phyloP scores from a whole-genome alignment of 2,113 vertebrate genomes.

The Aptenodytes patagonicus region DNA sequence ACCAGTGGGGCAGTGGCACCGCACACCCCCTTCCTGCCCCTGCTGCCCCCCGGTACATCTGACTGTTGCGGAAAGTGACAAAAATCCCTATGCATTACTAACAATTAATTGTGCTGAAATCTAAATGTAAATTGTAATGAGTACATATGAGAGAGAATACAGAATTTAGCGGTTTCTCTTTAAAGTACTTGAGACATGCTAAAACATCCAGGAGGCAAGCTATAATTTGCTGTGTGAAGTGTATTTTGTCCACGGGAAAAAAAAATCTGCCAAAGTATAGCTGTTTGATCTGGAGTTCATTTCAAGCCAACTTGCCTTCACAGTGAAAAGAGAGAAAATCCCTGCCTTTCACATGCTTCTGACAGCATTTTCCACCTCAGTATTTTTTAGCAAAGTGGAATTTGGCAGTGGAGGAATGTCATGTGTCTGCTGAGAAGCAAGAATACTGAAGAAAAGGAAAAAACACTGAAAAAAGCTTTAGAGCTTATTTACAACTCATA shows the following conservation, averaged over 20 bases:
- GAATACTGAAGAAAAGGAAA: background rate
- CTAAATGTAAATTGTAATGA: background rate
- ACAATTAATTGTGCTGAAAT: background rate
- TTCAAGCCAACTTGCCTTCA: background rate
- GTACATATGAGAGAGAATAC: background rate
- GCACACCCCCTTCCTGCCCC: too few relatives aligned
- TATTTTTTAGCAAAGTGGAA: background rate
- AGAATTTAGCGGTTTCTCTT: background rate
- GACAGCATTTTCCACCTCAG: background rate
- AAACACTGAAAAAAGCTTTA: background rate
- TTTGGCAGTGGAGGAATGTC: background rate
- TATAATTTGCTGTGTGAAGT: background rate
- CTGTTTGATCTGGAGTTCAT: background rate
- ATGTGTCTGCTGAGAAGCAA: background rate
- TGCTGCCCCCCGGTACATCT: fast-evolving
- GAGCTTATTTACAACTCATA: background rate
- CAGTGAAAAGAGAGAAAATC: background rate
- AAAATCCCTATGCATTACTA: fast-evolving
- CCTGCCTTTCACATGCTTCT: background rate
- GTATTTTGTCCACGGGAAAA: fast-evolving
- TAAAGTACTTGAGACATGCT: background rate
- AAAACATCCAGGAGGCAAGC: background rate
- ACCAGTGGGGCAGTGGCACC: fast-evolving
- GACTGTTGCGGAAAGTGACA: background rate
- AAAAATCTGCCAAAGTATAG: background rate